These are phyloP conservation scores for Metridium senile DNA, from an alignment of 92 coral and sea anemone genomes.

Conservation along the genomic window DNA sequence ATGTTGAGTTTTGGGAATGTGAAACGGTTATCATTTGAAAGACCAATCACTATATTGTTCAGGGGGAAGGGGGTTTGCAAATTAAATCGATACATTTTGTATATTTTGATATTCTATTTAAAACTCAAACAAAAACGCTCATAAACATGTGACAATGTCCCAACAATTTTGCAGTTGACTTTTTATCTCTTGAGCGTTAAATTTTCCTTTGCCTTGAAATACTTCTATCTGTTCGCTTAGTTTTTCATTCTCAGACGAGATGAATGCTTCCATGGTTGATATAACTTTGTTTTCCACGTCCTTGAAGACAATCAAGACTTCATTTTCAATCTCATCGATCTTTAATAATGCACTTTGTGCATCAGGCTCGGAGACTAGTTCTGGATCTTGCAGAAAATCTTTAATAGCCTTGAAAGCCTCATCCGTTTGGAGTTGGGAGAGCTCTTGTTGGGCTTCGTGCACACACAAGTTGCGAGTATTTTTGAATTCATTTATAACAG, in stretches of 20 bases:
- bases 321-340: constrained; percentile 26
- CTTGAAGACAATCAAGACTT: constrained; percentile 36
- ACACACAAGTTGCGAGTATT: constrained; percentile 77
- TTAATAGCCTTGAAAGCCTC: constrained; percentile 65
- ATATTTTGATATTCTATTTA: too few species aligned
- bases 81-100: too few species aligned
- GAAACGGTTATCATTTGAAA: too few species aligned
- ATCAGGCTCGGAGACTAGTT: constrained; percentile 44
- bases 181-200: constrained; percentile 7
- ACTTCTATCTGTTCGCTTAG: constrained; percentile 1
- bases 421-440: constrained; percentile 48
- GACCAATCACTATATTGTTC: too few species aligned
- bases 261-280: neutral
- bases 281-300: constrained; percentile 26
- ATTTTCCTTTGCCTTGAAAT: constrained; percentile 15
- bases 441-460: constrained; percentile 64
- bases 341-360: constrained; percentile 46
- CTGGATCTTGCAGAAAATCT: constrained; percentile 70
- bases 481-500: constrained; percentile 56
- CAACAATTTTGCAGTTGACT: too few species aligned
- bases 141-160: too few species aligned
- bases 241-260: constrained; percentile 3
- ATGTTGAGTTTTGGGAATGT: too few species aligned
- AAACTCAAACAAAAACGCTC: too few species aligned
- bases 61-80: too few species aligned